These are phyloP conservation scores for Perodicticus potto DNA, from an alignment of 2,797 vertebrate species.

Conservation along the genomic window DNA sequence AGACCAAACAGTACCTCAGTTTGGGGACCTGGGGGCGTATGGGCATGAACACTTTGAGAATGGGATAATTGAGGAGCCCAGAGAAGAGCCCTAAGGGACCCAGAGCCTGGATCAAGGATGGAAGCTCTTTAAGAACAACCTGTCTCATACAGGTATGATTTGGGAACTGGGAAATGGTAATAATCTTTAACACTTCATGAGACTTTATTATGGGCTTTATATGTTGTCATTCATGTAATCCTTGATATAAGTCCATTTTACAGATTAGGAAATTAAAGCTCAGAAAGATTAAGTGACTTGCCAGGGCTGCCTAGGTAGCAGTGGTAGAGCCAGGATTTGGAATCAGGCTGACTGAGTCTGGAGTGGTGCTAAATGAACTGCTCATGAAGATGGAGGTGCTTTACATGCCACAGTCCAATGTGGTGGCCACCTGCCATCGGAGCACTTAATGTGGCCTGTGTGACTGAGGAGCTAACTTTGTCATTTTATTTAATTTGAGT, in stretches of 20 bases:
- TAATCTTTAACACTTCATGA: background rate
- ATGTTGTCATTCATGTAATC: background rate
- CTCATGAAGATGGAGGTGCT: background rate
- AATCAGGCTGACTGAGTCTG: background rate
- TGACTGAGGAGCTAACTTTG: background rate
- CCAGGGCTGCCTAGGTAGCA: background rate
- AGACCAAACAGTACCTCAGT: background rate
- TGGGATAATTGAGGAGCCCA: background rate
- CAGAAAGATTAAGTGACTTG: background rate
- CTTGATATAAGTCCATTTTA: slow-evolving; percentile 18
- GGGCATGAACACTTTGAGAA: background rate
- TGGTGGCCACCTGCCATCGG: background rate
- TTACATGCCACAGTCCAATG: background rate
- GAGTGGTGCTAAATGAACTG: background rate
- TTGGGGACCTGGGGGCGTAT: background rate
- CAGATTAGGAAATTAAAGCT: slow-evolving; percentile 15
- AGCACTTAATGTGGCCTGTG: background rate
- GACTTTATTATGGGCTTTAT: background rate
- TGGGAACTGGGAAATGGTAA: background rate
- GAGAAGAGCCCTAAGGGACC: background rate
- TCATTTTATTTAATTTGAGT: background rate
- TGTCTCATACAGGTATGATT: background rate
- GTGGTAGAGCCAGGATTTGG: background rate
- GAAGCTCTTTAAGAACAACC: background rate
- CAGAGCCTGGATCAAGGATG: background rate